Evolutionary conservation across 2,113 vertebrate species (phyloP), one percentile per base, ranked within the genome.

Genomic region (Noturus placidus): DNA sequence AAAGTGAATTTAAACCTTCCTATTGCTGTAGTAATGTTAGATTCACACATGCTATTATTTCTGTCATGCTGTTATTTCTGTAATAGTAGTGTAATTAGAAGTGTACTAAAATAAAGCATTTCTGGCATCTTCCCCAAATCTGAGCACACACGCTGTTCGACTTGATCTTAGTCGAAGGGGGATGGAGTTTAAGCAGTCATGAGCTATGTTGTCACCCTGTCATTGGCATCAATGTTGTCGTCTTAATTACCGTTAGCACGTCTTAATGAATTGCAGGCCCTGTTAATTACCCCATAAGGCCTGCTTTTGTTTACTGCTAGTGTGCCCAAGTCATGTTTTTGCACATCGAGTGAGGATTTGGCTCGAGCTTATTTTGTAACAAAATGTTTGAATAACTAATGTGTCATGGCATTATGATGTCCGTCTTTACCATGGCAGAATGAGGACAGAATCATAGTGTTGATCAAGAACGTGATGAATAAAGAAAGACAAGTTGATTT

Each of bases 281-380:
- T 42, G 65, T 87, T 88, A 89, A 90, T 91, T 82, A 86, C 35
- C 74, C 82, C 61, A 65, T 65, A 88, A 87, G 84, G 88, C 54
- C 63, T 79, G 82, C 57, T 84, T 92, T 90, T 91, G 87, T 91
- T 91, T 90, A 82, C 82, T 27, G 22, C 59, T 46, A 72, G 59
- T 9, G 70, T 85, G 70, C n/a, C 88, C 65, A 78, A 46, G 15
- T 76, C 54, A 9, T 86, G 89, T 61, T 80, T 59, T 88, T 56
- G 46, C 85, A 85, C 84, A 85, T 89, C 76, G 79, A 86, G 74
- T 35, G 65, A 30, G 84, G 90, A 90, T 91, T 86, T 87, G 81
- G 83, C 52, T 70, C 6, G 25, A 84, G 80, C 80, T 50, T 84
- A 85, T 82, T 85, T 70, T 81, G 77, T 83, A 88, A 88, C 86